Evolutionary conservation across 2,888 invertebrate species (phyloP).

Genomic region (Mesorhabditis sp.): DNA sequence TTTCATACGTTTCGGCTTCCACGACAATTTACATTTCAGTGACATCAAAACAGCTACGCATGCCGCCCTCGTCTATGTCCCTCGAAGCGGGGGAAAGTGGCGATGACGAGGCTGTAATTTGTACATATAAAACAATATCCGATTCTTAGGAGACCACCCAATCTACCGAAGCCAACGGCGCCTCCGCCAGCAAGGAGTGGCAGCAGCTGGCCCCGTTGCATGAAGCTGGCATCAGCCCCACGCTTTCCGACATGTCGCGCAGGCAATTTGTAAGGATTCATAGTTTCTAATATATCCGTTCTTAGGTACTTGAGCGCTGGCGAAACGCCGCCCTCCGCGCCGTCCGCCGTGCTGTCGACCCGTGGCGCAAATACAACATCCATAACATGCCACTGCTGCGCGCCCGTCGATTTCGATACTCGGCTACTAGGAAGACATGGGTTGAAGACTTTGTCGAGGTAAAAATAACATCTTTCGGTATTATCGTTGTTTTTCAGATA

Average conservation of each 20-base stretch:
- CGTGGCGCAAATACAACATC: slow-evolving; percentile 63
- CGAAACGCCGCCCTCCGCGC: slow-evolving; percentile 30
- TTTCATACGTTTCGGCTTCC: no score
- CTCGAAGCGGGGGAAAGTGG: no score
- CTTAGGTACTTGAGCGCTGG: slow-evolving; percentile 35
- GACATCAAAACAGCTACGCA: no score
- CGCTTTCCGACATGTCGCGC: background rate
- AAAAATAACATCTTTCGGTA: slow-evolving; percentile 60
- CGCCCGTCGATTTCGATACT: slow-evolving; percentile 63
- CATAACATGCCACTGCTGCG: slow-evolving; percentile 61
- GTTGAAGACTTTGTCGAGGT: slow-evolving; percentile 62
- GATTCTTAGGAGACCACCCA: no score
- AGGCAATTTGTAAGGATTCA: background rate
- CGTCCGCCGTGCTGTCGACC: slow-evolving; percentile 58
- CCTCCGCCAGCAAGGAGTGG: background rate
- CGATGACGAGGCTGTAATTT: no score
- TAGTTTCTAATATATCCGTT: slow-evolving; percentile 3
- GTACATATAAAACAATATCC: no score
- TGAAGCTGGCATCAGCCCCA: background rate
- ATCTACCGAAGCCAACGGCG: no score
- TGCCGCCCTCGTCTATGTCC: no score
- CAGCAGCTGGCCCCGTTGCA: background rate
- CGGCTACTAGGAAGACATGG: slow-evolving; percentile 64
- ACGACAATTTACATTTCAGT: no score
- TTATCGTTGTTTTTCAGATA: background rate